phyloP scores from a whole-genome alignment of 2,888 invertebrate genomes.

The Pyrrhosoma nymphula region DNA sequence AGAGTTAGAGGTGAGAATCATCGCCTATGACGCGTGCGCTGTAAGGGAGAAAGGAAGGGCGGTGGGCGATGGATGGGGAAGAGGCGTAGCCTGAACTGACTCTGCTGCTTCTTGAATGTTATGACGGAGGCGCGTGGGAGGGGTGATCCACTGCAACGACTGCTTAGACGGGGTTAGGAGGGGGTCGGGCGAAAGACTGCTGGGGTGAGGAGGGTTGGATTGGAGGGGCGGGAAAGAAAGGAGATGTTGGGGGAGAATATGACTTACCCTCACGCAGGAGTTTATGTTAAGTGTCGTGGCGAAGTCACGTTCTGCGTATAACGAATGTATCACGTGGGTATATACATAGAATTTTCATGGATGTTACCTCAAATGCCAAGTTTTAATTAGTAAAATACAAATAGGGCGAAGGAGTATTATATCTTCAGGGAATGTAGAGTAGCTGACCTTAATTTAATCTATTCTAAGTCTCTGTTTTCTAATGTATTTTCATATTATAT shows the following conservation, averaged over 20 bases:
- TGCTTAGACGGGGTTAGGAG: neutral
- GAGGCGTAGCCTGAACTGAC: neutral
- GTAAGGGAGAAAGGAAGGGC: neutral
- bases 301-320: too few species aligned
- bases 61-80: neutral
- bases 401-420: too few species aligned
- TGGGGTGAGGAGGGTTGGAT: neutral
- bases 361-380: too few species aligned
- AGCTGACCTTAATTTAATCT: too few species aligned
- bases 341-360: too few species aligned
- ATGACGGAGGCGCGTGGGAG: neutral
- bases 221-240: neutral
- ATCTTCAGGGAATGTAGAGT: too few species aligned
- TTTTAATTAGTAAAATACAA: too few species aligned
- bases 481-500: too few species aligned
- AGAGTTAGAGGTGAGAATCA: neutral
- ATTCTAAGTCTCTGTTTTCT: too few species aligned
- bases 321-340: too few species aligned
- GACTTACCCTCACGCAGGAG: neutral
- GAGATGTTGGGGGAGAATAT: neutral
- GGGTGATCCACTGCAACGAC: neutral
- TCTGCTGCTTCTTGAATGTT: neutral
- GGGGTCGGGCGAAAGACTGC: too few species aligned
- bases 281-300: neutral
- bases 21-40: neutral